Conservation (phyloP, 2,797 vertebrate genomes). For the Aulostomus chinensis region DNA sequence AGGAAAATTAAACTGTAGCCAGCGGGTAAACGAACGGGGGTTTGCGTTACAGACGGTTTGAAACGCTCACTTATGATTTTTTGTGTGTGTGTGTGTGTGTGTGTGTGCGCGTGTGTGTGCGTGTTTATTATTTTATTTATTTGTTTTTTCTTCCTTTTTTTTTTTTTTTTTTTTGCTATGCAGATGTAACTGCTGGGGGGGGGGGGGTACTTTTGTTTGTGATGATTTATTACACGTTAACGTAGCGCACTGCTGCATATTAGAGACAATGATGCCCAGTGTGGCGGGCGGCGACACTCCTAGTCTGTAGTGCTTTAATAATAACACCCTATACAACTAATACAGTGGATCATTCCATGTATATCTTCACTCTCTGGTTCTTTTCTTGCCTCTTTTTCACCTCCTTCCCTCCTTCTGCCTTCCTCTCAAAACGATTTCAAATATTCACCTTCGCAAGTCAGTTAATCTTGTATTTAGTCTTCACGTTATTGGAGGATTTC, state of each 20-base stretch:
- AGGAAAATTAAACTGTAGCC: conserved; percentile 70
- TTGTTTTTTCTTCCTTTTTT: conserved; percentile 39
- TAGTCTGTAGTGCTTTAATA: conserved; percentile 72
- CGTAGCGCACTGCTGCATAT: conserved; percentile 71
- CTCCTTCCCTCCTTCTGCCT: conserved; percentile 29
- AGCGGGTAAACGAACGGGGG: conserved; percentile 39
- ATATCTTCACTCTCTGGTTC: conserved; percentile 37
- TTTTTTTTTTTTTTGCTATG: conserved; percentile 67
- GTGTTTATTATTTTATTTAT: conserved; percentile 68
- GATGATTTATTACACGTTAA: conserved; percentile 49
- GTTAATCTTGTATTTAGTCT: conserved; percentile 62
- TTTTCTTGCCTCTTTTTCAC: conserved; percentile 38
- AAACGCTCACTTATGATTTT: conserved; percentile 38
- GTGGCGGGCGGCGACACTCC: conserved; percentile 31
- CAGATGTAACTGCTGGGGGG: conserved; percentile 57
- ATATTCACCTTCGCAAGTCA: conserved; percentile 47
- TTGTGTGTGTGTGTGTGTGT: conserved; percentile 56
- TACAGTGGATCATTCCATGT: conserved; percentile 45
- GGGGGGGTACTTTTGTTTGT: conserved; percentile 39
- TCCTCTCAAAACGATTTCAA: too few species aligned
- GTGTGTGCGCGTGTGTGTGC: conserved; percentile 50
- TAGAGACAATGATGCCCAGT: conserved; percentile 51
- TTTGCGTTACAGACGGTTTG: conserved; percentile 66
- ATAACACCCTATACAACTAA: conserved; percentile 42
- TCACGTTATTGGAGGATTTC: conserved; percentile 9